Percentiles rank a stretch among this genome's conserved stretches.
Evolutionary conservation across 2,113 vertebrate genomes (phyloP).

Genomic region (Piaya cayana): DNA sequence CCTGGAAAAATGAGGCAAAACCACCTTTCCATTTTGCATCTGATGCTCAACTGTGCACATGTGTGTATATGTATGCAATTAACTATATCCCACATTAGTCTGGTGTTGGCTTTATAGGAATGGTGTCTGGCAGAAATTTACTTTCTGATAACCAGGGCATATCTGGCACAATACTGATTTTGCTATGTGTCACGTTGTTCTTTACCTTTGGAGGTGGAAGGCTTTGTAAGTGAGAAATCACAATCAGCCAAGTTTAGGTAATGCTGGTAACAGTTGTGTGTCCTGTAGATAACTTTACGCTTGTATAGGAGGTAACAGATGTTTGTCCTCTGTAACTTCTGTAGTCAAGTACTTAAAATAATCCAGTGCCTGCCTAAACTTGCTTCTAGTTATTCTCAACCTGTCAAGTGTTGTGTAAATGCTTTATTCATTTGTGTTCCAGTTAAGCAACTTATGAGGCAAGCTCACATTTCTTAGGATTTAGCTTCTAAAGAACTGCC

Average conservation of each 20-base stretch:
- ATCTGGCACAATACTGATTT: neutral
- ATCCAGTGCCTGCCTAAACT: neutral
- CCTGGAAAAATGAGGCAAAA: neutral
- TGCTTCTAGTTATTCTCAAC: neutral
- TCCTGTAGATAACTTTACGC: accelerated
- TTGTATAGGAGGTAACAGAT: neutral
- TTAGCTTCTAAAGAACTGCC: constrained; percentile 31
- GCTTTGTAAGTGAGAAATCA: neutral
- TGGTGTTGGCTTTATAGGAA: too few species aligned
- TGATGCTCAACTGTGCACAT: neutral
- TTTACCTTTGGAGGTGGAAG: neutral
- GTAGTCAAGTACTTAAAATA: accelerated
- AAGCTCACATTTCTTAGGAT: constrained; percentile 30
- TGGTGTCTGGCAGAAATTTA: neutral
- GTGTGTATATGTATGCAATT: too few species aligned
- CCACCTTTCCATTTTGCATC: neutral
- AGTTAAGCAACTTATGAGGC: constrained; percentile 22
- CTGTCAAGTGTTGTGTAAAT: neutral
- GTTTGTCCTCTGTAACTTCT: neutral
- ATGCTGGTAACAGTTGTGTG: accelerated
- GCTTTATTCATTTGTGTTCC: constrained; percentile 1
- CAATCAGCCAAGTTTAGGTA: neutral
- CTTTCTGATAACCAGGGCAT: too few species aligned
- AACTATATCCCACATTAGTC: too few species aligned
- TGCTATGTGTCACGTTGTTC: neutral